phyloP scores from a whole-genome alignment of 2,113 vertebrate genomes.

The Halcyon senegalensis region DNA sequence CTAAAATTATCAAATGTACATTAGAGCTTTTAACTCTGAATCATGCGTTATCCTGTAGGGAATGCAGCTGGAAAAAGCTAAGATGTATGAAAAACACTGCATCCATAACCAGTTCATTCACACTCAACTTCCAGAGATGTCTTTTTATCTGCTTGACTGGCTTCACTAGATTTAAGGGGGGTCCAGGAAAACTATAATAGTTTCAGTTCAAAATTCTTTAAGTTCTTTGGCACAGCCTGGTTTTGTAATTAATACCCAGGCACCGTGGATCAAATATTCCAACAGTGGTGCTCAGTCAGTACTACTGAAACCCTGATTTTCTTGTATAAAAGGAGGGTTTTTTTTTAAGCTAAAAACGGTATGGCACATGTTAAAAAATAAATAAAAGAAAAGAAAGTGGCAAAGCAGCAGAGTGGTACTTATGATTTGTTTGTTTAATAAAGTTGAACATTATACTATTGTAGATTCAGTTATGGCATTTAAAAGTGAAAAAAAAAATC shows the following conservation, averaged over 20 bases:
- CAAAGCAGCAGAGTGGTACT: not conserved
- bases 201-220: not conserved
- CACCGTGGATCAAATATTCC: not conserved
- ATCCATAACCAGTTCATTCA: slow-evolving; percentile 8
- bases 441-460: not conserved
- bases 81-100: slow-evolving; percentile 18
- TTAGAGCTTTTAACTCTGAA: slow-evolving; percentile 61
- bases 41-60: slow-evolving; percentile 22
- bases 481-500: not conserved
- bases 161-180: not conserved
- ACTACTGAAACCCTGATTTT: not conserved
- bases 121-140: not conserved
- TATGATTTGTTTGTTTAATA: not conserved
- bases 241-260: not conserved
- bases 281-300: not conserved
- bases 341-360: not conserved
- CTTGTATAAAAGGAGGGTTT: rapidly evolving
- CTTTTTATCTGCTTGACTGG: not conserved
- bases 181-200: not conserved
- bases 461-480: not conserved
- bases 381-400: not conserved
- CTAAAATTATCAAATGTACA: slow-evolving; percentile 69
- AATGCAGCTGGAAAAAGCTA: slow-evolving; percentile 43
- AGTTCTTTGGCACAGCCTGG: not conserved
- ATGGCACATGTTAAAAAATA: not conserved